Evolutionary conservation across 92 coral and sea anemone species (phyloP).

Genomic region (Zoanthus solanderi): DNA sequence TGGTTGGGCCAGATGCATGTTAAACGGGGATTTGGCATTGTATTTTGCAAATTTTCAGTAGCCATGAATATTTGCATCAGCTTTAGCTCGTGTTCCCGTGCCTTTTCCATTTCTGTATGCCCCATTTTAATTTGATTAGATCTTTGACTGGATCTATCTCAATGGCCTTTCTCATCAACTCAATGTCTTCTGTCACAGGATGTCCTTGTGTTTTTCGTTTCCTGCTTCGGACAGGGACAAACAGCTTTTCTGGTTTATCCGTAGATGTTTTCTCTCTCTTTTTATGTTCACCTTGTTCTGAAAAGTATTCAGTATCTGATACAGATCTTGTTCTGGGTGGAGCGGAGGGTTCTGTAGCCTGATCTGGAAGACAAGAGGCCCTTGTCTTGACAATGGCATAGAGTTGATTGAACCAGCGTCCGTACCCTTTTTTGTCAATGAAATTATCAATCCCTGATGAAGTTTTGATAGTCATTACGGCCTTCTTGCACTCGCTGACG

Average conservation of each 20-base stretch:
- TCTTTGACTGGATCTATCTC: conserved; percentile 35
- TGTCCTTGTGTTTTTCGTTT: background rate
- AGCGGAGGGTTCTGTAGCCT: conserved; percentile 38
- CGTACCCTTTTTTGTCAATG: conserved; percentile 21
- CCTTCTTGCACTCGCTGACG: conserved; percentile 12
- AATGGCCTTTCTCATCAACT: conserved; percentile 36
- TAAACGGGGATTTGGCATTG: conserved; percentile 36
- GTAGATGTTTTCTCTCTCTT: background rate
- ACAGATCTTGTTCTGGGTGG: conserved; percentile 27
- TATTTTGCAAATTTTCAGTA: conserved; percentile 24
- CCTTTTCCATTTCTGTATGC: conserved; percentile 30
- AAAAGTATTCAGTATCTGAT: conserved; percentile 34
- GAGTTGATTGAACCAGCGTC: conserved; percentile 32
- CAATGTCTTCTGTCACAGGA: conserved; percentile 17
- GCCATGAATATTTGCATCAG: conserved; percentile 25
- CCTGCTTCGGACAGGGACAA: conserved; percentile 30
- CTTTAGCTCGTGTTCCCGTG: conserved; percentile 36
- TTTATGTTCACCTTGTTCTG: conserved; percentile 11
- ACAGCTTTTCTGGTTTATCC: conserved; percentile 31
- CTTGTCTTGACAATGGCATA: conserved; percentile 37
- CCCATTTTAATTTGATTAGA: conserved; percentile 2
- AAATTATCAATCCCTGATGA: conserved; percentile 22
- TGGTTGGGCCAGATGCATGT: conserved; percentile 23
- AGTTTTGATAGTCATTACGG: conserved; percentile 12
- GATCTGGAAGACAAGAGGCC: conserved; percentile 32